phyloP scores from a whole-genome alignment of 37 sponge, comb jelly and placozoan species.

The Ianthella basta region DNA sequence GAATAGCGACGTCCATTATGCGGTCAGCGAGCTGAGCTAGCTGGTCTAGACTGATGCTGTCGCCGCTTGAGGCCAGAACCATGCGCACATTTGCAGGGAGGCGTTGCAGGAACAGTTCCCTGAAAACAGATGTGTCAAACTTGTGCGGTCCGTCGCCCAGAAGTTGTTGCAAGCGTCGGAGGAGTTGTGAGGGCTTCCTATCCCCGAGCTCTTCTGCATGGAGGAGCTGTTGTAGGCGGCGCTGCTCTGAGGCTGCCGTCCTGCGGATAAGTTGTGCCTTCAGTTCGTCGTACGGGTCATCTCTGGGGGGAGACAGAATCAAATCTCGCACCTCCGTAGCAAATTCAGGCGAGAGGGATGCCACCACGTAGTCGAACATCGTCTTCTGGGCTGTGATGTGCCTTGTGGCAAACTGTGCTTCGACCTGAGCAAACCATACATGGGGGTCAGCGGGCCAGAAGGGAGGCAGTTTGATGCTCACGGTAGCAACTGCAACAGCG shows the following conservation, averaged over 20 bases:
- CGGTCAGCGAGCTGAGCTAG: conserved; percentile 41
- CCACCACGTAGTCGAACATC: background rate
- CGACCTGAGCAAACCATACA: no score
- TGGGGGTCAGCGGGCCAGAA: no score
- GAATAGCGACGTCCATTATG: conserved; percentile 15
- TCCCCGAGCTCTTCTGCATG: conserved; percentile 32
- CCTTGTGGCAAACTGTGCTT: no score
- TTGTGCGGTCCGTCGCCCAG: conserved; percentile 12
- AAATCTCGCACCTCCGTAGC: conserved; percentile 34
- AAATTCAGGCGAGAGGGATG: background rate
- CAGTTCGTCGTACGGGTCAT: conserved; percentile 28
- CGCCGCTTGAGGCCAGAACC: conserved; percentile 32
- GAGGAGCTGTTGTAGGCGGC: conserved; percentile 7
- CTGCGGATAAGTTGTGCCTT: conserved; percentile 1
- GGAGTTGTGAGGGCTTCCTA: conserved; percentile 22
- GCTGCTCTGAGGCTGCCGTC: conserved; percentile 36
- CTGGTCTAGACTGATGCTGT: conserved; percentile 7
- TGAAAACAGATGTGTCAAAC: background rate
- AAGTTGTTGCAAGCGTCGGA: conserved; percentile 26
- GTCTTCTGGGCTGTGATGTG: no score
- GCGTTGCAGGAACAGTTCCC: conserved; percentile 49
- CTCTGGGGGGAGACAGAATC: conserved; percentile 19
- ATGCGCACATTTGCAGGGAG: conserved; percentile 36
- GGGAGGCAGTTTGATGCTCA: no score
- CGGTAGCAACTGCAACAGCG: no score